Evolutionary conservation across 2,888 invertebrate species (phyloP), one percentile per base, ranked within the genome.

Genomic region (Lysandra coridon): DNA sequence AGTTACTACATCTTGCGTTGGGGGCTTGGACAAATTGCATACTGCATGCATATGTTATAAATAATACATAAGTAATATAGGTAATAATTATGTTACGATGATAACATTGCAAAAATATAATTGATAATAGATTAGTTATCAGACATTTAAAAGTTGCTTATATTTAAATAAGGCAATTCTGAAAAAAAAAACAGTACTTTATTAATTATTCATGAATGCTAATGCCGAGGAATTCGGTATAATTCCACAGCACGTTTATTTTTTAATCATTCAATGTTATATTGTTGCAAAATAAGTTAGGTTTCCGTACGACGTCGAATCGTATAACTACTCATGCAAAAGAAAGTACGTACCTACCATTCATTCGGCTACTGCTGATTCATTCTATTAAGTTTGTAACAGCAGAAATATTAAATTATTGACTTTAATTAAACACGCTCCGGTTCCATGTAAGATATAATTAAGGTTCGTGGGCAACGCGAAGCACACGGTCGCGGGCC

Each of bases 401-500:
- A 85, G 86, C 86, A 83, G 85, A 85, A 87, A 84, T 90, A 88
- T 89, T 88, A 88, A 90, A 90, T 89, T 88, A 86, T 89, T 89
- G 88, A 87, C 88, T 89, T 89, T 87, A 89, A 90, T 91, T 89
- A 87, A 86, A 85, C 85, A 86, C 89, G 90, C 91, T 90, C 92
- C 91, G 91, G 90, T 90, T 87, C 89, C 90, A 89, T 89, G 88
- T 90, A 91, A 91, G 89, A 90, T 91, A 87, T 88, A 91, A 91
- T 92, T 92, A 92, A 89, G 90, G 86, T 90, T 88, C 87, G 83
- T 87, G 88, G 90, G 90, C 91, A 91, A 89, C 89, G 88, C 10
- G 91, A 92, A 91, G 90, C 90, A 89, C 89, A 88, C 88, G 90
- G 91, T 90, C 86, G 85, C 85, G 86, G 85, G 88, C 85, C 91